phyloP scores from a whole-genome alignment of 2,888 invertebrate genomes.

The Atethmia centrago region DNA sequence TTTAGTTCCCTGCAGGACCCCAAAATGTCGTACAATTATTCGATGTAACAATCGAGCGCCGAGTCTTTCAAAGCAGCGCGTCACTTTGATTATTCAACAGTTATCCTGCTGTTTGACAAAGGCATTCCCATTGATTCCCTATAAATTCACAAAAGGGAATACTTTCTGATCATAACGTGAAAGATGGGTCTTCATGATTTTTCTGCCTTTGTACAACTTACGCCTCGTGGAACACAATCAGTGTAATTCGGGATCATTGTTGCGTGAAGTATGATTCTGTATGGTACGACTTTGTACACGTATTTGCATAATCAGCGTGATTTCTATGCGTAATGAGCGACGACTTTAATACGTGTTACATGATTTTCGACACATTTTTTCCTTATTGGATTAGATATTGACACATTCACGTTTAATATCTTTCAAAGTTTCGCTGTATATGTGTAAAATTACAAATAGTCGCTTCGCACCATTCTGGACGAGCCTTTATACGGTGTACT shows the following conservation, averaged over 20 bases:
- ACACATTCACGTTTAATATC: slow-evolving; percentile 10
- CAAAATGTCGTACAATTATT: slow-evolving; percentile 25
- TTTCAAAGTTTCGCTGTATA: neutral
- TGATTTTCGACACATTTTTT: slow-evolving; percentile 39
- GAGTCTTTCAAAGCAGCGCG: slow-evolving; percentile 40
- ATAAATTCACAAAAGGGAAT: slow-evolving; percentile 72
- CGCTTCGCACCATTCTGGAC: no score
- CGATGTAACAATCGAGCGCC: slow-evolving; percentile 31
- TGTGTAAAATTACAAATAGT: neutral
- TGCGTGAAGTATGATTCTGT: slow-evolving; percentile 47
- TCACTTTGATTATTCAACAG: slow-evolving; percentile 66
- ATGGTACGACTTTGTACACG: slow-evolving; percentile 35
- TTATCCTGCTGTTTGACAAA: slow-evolving; percentile 62
- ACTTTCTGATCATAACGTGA: slow-evolving; percentile 67
- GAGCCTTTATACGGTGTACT: no score
- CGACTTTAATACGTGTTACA: slow-evolving; percentile 22
- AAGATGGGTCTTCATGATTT: slow-evolving; percentile 71
- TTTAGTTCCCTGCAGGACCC: slow-evolving; percentile 35
- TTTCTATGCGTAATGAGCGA: slow-evolving; percentile 34
- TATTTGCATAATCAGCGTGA: slow-evolving; percentile 61
- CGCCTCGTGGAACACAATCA: slow-evolving; percentile 60
- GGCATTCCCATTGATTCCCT: slow-evolving; percentile 71
- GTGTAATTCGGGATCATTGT: slow-evolving; percentile 53
- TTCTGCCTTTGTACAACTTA: slow-evolving; percentile 63
- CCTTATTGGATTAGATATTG: slow-evolving; percentile 14